Conservation (phyloP, 2,888 invertebrate genomes). For the Crematogaster levior region DNA sequence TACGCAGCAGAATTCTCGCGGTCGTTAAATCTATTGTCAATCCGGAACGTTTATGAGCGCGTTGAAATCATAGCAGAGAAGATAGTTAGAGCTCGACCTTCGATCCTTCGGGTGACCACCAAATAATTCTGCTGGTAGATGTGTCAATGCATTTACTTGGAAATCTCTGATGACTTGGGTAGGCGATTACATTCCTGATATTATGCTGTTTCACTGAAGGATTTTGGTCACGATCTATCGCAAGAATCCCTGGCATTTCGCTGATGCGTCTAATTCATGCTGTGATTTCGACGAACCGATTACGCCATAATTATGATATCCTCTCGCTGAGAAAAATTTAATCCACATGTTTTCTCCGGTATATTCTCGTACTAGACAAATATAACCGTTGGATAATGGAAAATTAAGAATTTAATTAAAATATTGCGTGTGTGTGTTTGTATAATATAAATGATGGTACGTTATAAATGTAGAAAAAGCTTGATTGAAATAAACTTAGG, state of each 20-base stretch:
- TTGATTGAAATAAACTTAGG: neutral
- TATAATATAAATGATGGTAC: neutral
- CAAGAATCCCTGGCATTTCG: constrained; percentile 64
- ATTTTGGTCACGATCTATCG: constrained; percentile 45
- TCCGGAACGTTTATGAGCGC: constrained; percentile 61
- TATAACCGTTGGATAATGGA: neutral
- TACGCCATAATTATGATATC: neutral
- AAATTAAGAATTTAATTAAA: neutral
- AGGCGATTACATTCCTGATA: constrained; percentile 69
- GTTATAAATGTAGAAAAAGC: neutral
- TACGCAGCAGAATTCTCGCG: constrained; percentile 64
- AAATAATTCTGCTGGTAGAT: constrained; percentile 59
- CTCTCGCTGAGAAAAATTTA: neutral
- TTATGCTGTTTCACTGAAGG: constrained; percentile 61
- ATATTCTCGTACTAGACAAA: neutral
- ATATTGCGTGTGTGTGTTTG: no score
- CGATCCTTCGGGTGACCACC: constrained; percentile 59
- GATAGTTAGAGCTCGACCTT: constrained; percentile 63
- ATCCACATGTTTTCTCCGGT: neutral
- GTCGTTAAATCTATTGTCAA: constrained; percentile 63
- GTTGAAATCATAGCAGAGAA: constrained; percentile 63
- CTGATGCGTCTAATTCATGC: constrained; percentile 2
- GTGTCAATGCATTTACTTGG: constrained; percentile 71
- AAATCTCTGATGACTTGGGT: constrained; percentile 65
- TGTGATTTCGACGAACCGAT: neutral